Base-by-base conservation (phyloP, 2,113 vertebrate genomes). In the Haliaeetus leucogaster region DNA sequence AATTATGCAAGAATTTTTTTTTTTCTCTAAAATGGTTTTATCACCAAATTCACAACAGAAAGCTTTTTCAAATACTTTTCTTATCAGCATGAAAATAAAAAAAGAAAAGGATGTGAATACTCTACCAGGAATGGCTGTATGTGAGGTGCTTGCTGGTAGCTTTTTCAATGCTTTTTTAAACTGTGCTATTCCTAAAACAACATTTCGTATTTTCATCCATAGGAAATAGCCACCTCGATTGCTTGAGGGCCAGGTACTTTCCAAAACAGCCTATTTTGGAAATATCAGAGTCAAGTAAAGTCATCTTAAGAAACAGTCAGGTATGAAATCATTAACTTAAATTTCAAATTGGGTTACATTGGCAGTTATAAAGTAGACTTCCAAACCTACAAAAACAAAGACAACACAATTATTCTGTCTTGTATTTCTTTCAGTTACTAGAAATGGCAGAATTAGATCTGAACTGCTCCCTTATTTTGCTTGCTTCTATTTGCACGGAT, bases 211-310 rank as follows among this genome's bases (percentile, higher is more conserved):
- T 97, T 99, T 99, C 93, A 99, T 99, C 99, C 99, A 99, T 34
- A 99, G 98, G 97, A 99, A 99, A 97, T 99, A 99, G 74, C 99
- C 99, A 96, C 99, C 99, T 96, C 98, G 98, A 94, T 99, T 99
- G 96, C 99, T 99, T 58, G 99, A 99, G 74, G 99, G 99, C 99
- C 99, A 99, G 8, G 99, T 99, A 93, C 99, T 99, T 98, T 99
- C 99, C 95, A 99, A 97, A 95, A 99, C 99, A 6, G 99, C 99
- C 99, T 99, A 68, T 40, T 90, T 50, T 81, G 95, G 79, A 82
- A 98, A 97, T 13, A 94, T 6, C 30, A 68, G 72, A 89, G 65
- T 47, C 43, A 95, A 94, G 85, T 1, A 68, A 89, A 95, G 45
- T 67, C n/a, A 96, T 83, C 50, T 61, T 56, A 43, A 74, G 27